Evolutionary conservation across 2,888 invertebrate species (phyloP).

Genomic region (Tortricodes alternella): DNA sequence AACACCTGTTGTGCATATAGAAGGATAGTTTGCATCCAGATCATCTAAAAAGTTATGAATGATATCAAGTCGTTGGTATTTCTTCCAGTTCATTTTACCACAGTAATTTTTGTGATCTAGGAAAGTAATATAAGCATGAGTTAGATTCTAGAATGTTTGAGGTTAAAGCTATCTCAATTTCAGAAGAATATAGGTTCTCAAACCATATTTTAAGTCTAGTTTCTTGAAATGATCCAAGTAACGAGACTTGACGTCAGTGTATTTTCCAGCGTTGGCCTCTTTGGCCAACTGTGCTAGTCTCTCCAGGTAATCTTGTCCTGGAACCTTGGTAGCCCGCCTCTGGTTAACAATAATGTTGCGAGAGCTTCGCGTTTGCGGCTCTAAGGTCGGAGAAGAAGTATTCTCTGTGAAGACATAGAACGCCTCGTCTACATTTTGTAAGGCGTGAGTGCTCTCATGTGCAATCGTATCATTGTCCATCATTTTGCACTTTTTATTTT

Average conservation of each 20-base stretch:
- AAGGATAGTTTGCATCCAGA: constrained; percentile 59
- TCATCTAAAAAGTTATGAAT: constrained; percentile 65
- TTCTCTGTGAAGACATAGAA: background rate
- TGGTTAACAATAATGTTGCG: background rate
- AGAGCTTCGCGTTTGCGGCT: background rate
- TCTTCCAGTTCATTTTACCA: constrained; percentile 58
- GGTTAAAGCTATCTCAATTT: too few species aligned
- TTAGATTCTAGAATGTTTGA: too few species aligned
- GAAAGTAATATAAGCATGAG: background rate
- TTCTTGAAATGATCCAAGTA: constrained; percentile 14
- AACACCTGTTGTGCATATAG: constrained; percentile 60
- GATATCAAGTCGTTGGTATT: constrained; percentile 60
- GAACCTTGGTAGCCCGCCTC: background rate
- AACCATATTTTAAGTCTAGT: background rate
- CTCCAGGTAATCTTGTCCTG: background rate
- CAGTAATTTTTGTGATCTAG: background rate
- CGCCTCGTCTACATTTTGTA: background rate
- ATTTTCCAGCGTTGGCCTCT: background rate
- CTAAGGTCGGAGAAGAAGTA: background rate
- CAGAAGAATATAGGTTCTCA: background rate
- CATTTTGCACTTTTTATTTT: too few species aligned
- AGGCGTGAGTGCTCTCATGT: too few species aligned
- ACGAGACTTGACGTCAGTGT: constrained; percentile 5
- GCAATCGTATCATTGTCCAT: too few species aligned
- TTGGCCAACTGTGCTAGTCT: background rate